Percentiles rank a stretch among this genome's conserved stretches.
These are phyloP conservation scores for Oncorhynchus keta DNA, from an alignment of 2,113 vertebrate species.

Conservation along the genomic window DNA sequence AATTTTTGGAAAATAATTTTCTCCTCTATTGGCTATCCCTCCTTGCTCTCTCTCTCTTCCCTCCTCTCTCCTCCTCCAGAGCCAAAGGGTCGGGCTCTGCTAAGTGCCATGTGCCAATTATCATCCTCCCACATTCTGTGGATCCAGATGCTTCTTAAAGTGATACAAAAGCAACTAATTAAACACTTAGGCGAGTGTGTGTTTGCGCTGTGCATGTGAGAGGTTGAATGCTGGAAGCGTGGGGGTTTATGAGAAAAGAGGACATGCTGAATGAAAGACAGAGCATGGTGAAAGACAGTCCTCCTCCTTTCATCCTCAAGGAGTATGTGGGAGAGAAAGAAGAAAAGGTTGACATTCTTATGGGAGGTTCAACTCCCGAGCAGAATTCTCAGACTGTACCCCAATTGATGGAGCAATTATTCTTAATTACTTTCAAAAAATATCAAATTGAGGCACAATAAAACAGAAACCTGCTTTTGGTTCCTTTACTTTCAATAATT, in stretches of 20 bases:
- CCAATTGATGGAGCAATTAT: conserved; percentile 31
- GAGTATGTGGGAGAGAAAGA: background rate
- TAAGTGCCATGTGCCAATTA: conserved; percentile 32
- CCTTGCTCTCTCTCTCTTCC: background rate
- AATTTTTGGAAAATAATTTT: background rate
- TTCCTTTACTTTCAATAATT: background rate
- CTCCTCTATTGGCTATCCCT: background rate
- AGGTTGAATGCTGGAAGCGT: conserved; percentile 27
- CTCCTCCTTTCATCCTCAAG: no score
- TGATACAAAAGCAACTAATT: conserved; percentile 48
- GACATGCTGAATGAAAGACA: conserved; percentile 18
- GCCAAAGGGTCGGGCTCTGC: background rate
- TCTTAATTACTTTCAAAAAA: conserved; percentile 3
- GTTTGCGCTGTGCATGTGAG: conserved; percentile 9
- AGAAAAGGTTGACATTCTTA: background rate
- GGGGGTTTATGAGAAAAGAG: background rate
- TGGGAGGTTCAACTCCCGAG: background rate
- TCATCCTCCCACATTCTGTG: conserved; percentile 11
- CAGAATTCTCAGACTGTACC: background rate
- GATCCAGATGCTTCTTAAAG: conserved; percentile 27
- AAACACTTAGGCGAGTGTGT: conserved; percentile 27
- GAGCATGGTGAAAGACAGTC: conserved; percentile 9
- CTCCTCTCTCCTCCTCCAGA: background rate
- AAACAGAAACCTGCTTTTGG: background rate
- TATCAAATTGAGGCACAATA: conserved; percentile 4